These are phyloP conservation scores for Drosophila miranda DNA, from an alignment of 1,140 invertebrate genomes.

Conservation along the genomic window DNA sequence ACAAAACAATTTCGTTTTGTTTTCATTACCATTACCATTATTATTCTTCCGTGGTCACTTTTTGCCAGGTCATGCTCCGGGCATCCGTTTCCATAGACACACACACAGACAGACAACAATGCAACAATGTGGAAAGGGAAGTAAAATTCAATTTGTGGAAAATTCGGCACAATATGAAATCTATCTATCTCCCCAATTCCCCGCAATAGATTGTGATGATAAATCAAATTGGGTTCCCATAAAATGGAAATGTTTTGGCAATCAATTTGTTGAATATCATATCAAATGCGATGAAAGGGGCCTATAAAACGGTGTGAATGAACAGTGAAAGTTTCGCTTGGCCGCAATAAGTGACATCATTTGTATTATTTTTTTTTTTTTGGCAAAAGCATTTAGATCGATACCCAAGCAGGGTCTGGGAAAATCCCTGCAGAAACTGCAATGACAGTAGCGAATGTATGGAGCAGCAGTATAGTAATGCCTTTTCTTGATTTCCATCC, in stretches of 20 bases:
- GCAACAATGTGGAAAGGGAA: not conserved
- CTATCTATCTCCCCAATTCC: not conserved
- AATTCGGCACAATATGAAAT: slow-evolving; percentile 41
- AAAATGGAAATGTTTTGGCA: slow-evolving; percentile 34
- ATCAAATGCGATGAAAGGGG: slow-evolving; percentile 44
- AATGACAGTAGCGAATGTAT: slow-evolving; percentile 21
- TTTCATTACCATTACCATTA: slow-evolving; percentile 63
- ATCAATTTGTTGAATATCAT: slow-evolving; percentile 43
- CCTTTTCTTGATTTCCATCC: slow-evolving; percentile 43
- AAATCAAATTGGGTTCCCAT: slow-evolving; percentile 11
- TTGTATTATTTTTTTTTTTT: slow-evolving; percentile 42
- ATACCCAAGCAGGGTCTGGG: slow-evolving; percentile 21
- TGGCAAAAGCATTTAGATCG: slow-evolving; percentile 20
- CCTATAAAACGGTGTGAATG: slow-evolving; percentile 33
- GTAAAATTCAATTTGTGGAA: slow-evolving; percentile 35
- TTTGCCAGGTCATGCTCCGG: slow-evolving; percentile 38
- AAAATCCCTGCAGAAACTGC: slow-evolving; percentile 11
- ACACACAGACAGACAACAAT: slow-evolving; percentile 4
- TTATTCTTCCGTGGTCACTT: slow-evolving; percentile 29
- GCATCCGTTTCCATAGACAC: slow-evolving; percentile 2
- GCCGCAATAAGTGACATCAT: slow-evolving; percentile 77
- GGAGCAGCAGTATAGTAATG: slow-evolving; percentile 10
- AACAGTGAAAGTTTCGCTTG: slow-evolving; percentile 69
- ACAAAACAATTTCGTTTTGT: slow-evolving; percentile 46
- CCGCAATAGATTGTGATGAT: not conserved